Conservation (phyloP, 2,888 invertebrate species). For the Chouioia cunea region DNA sequence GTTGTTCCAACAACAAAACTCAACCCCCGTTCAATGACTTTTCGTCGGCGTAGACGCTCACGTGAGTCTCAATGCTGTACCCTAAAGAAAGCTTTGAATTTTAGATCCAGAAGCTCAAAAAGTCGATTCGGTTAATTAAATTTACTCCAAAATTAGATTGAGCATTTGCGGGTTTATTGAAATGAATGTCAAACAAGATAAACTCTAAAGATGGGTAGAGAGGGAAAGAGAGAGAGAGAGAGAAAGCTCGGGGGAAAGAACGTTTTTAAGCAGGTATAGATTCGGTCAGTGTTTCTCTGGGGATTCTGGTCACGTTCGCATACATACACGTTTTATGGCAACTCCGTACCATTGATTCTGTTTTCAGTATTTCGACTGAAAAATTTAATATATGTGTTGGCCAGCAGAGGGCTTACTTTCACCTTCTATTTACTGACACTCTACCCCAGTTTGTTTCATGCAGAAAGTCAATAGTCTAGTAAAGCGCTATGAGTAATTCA, state of each 20-base stretch:
- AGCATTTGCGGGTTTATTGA: too few relatives aligned
- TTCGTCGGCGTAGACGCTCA: not conserved
- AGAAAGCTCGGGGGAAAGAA: too few relatives aligned
- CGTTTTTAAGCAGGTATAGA: not conserved
- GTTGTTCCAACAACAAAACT: not conserved
- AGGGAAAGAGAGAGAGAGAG: too few relatives aligned
- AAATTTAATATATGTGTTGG: constrained; percentile 55
- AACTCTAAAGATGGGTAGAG: too few relatives aligned
- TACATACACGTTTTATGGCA: constrained; percentile 41
- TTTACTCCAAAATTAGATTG: too few relatives aligned
- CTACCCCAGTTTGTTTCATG: constrained; percentile 24
- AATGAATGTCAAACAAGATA: too few relatives aligned
- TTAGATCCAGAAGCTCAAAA: too few relatives aligned
- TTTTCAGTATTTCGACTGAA: constrained; percentile 57
- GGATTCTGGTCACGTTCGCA: constrained; percentile 55
- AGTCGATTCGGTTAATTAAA: too few relatives aligned
- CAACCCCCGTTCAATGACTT: constrained; percentile 18
- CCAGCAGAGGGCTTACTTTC: constrained; percentile 25
- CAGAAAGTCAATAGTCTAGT: not conserved
- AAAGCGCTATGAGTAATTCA: not conserved
- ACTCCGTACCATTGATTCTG: constrained; percentile 60
- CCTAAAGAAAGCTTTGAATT: too few relatives aligned
- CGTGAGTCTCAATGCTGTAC: too few relatives aligned
- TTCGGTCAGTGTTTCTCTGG: not conserved
- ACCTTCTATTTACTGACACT: constrained; percentile 24